Percentiles rank a stretch among this genome's conserved stretches.
Conservation (phyloP, 2,797 vertebrate genomes). For the Sus cebifrons region DNA sequence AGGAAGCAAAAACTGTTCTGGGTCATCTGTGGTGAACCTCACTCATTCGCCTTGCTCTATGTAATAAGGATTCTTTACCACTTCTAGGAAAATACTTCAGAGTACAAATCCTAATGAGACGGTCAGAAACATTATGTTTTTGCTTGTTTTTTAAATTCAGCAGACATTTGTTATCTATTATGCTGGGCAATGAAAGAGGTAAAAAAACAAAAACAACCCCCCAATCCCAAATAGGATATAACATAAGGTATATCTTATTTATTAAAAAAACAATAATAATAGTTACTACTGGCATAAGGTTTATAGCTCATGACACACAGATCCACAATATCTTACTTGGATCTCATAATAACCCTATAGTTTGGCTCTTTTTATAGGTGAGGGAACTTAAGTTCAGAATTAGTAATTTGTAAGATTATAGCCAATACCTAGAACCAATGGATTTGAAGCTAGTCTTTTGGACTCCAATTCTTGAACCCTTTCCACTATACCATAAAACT, state of each 20-base stretch:
- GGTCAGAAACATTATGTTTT: constrained; percentile 41
- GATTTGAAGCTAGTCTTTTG: neutral
- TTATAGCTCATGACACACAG: neutral
- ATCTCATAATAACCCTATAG: neutral
- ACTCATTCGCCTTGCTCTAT: neutral
- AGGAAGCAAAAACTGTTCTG: neutral
- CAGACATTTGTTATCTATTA: neutral
- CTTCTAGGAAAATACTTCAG: neutral
- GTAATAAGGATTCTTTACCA: neutral
- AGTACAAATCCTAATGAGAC: neutral
- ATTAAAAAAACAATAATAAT: neutral
- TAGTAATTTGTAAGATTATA: constrained; percentile 37
- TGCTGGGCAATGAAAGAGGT: constrained; percentile 13
- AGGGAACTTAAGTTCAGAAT: constrained; percentile 36
- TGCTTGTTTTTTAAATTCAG: neutral
- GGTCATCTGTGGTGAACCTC: neutral
- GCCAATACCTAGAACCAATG: neutral
- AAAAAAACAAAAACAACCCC: neutral
- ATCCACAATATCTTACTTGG: neutral
- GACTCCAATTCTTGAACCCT: constrained; percentile 22
- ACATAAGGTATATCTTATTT: neutral
- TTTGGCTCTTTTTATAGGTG: constrained; percentile 6
- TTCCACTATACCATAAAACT: neutral
- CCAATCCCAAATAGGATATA: neutral
- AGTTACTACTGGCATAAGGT: neutral